Conservation (phyloP, 2,113 vertebrate species). For the Mustelus asterias region DNA sequence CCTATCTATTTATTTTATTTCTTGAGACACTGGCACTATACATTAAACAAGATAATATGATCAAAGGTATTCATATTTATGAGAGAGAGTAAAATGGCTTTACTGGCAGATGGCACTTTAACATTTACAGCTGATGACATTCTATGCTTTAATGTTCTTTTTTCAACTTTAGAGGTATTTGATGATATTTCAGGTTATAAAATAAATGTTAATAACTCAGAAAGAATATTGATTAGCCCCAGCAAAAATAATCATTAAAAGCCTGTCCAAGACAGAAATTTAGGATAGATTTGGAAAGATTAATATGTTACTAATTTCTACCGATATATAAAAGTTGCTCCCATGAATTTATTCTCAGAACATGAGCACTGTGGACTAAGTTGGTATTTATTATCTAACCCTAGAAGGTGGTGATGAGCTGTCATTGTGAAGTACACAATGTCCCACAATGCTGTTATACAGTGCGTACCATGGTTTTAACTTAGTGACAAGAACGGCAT, state of each 20-base stretch:
- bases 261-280: background rate
- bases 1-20: conserved; percentile 33
- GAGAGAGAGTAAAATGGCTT: conserved; percentile 20
- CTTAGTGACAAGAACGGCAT: background rate
- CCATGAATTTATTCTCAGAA: background rate
- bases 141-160: conserved; percentile 21
- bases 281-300: background rate
- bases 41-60: conserved; percentile 36
- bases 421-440: background rate
- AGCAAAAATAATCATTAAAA: conserved; percentile 25
- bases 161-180: conserved; percentile 9
- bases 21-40: conserved; percentile 10
- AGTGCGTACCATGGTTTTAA: background rate
- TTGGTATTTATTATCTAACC: background rate
- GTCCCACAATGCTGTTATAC: background rate
- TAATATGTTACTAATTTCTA: background rate
- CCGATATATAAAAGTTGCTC: background rate
- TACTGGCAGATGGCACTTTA: background rate
- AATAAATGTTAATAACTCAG: conserved; percentile 1
- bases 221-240: background rate
- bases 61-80: conserved; percentile 36
- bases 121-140: conserved; percentile 13
- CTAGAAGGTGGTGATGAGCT: background rate
- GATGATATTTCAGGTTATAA: conserved; percentile 21
- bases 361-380: no score